phyloP scores from a whole-genome alignment of 2,113 vertebrate genomes.

The Natator depressus region DNA sequence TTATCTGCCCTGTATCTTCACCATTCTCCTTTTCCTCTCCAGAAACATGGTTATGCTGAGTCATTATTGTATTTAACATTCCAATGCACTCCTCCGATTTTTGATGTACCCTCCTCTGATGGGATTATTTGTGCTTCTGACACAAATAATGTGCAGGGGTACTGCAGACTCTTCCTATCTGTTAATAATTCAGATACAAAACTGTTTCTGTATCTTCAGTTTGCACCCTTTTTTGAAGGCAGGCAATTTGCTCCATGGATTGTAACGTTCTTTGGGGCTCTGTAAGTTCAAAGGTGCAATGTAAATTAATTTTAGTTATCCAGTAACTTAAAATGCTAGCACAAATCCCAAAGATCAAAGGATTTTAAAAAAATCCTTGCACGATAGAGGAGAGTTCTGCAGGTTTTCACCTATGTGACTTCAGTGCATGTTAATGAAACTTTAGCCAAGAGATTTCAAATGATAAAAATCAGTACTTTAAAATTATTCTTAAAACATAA shows the following conservation, averaged over 20 bases:
- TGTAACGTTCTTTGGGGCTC: background rate
- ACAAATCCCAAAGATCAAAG: background rate
- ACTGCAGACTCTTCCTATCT: background rate
- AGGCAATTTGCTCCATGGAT: background rate
- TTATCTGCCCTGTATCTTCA: background rate
- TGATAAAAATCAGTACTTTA: background rate
- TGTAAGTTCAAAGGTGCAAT: background rate
- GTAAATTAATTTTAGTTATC: background rate
- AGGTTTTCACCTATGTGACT: background rate
- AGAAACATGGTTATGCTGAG: background rate
- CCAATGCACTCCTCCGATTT: background rate
- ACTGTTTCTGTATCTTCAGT: background rate
- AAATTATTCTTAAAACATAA: background rate
- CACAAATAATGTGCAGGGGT: background rate
- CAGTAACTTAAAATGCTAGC: background rate
- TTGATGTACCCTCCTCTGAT: background rate
- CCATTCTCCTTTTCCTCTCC: background rate
- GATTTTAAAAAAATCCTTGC: background rate
- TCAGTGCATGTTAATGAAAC: background rate
- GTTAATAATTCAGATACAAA: background rate
- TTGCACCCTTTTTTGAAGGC: background rate
- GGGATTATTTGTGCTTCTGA: background rate
- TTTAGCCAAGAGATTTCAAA: background rate
- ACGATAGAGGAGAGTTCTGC: background rate
- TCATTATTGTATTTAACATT: background rate